These are phyloP conservation scores for Anguilla japonica DNA, from an alignment of 2,113 vertebrate genomes.

Conservation along the genomic window DNA sequence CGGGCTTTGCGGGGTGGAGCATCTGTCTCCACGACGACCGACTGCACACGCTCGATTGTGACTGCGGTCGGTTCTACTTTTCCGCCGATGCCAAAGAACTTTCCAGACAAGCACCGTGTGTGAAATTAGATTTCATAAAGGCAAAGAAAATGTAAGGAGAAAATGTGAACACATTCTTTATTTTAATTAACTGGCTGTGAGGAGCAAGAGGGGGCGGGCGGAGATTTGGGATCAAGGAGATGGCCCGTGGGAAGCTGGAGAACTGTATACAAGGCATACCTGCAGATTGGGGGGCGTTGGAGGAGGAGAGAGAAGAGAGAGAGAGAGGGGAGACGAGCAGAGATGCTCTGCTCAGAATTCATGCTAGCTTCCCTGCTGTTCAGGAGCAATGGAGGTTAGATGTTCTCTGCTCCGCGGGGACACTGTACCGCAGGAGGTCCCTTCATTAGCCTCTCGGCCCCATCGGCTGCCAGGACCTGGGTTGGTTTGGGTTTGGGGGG, in stretches of 20 bases:
- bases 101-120: too few species aligned
- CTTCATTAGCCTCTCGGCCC: slow-evolving; percentile 26
- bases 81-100: too few species aligned
- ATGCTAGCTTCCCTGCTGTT: slow-evolving; percentile 16
- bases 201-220: background rate
- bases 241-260: background rate
- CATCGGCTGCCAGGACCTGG: background rate
- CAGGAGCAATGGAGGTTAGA: background rate
- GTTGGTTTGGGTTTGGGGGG: background rate
- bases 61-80: background rate
- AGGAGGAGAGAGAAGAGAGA: background rate
- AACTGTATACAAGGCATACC: background rate
- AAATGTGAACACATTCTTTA: background rate
- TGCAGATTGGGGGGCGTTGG: background rate
- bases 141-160: background rate
- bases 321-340: background rate
- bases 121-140: background rate
- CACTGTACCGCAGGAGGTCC: slow-evolving; percentile 15
- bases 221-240: slow-evolving; percentile 7
- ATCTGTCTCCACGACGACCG: background rate
- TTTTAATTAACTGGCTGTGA: slow-evolving; percentile 2
- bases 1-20: background rate
- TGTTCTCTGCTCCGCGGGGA: background rate
- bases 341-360: slow-evolving; percentile 7
- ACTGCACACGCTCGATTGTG: background rate